Conservation (phyloP, 92 coral and sea anemone species). For the Porites cylindrica region DNA sequence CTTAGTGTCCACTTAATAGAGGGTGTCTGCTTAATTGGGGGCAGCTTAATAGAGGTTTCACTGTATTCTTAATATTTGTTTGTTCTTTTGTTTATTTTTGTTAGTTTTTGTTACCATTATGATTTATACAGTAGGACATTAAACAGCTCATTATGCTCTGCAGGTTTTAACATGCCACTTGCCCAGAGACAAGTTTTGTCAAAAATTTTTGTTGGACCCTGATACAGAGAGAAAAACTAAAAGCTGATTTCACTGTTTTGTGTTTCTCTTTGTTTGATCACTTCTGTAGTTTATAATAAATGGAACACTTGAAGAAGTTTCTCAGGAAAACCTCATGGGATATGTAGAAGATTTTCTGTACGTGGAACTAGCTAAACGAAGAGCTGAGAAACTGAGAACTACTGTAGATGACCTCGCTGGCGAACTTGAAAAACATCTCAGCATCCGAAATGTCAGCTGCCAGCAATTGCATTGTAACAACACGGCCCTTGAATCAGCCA, state of each 20-base stretch:
- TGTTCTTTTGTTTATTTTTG: no score
- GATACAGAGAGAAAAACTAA: no score
- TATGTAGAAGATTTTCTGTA: conserved; percentile 68
- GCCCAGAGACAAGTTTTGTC: no score
- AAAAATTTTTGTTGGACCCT: no score
- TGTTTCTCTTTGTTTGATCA: not conserved
- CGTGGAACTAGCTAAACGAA: conserved; percentile 52
- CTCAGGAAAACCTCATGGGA: conserved; percentile 92
- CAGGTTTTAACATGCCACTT: no score
- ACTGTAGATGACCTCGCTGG: conserved; percentile 79
- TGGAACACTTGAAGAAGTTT: conserved; percentile 87
- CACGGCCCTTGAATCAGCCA: conserved; percentile 55
- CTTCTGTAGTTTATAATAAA: conserved; percentile 79
- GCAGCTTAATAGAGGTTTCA: no score
- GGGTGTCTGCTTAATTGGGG: no score
- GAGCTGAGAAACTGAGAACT: conserved; percentile 22
- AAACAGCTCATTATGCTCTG: no score
- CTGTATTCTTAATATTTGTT: no score
- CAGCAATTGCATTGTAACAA: conserved; percentile 70
- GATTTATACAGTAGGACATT: no score
- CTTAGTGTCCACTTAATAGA: no score
- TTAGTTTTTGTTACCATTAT: no score
- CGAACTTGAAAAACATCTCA: conserved; percentile 64
- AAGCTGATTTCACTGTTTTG: not conserved
- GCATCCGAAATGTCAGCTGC: conserved; percentile 71